Base-by-base conservation (phyloP, 2,797 vertebrate genomes). In the Hirundo rustica region DNA sequence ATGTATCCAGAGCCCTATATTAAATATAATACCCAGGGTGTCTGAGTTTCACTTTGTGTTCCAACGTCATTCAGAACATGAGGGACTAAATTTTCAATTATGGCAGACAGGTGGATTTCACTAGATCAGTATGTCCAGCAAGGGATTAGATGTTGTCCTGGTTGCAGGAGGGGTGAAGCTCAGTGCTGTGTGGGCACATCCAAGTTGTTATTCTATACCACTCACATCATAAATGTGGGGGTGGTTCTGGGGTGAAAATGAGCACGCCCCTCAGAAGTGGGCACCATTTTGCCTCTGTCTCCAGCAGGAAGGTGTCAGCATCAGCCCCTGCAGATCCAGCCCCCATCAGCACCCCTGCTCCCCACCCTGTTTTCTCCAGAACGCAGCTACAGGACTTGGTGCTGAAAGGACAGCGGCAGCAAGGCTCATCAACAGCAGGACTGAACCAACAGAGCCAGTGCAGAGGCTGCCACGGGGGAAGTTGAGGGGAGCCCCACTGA, bases 351-450 rank as follows among this genome's bases (percentile, higher is more conserved):
- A 68, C 1, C 16, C 40, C 55, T 40, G 40, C n/a, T 70, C 17
- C 23, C 20, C 2, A 4, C 26, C 16, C 40, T 0, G 5, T 12
- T 40, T 53, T 14, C 29, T n/a, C 29, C 1, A 1, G 40, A 47
- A 17, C 0, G 1, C 6, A 27, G 29, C 54, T 17, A 5, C 38
- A 45, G 47, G 47, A 45, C 9, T 0, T 4, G 29, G 73, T 42
- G 57, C 57, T 42, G 42, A 22, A 62, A 32, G 57, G 34, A 71
- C 42, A 78, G 50, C 2, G 3, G 29, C 83, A 68, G 2, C 27
- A 21, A 9, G 0, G 2, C 36, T 5, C 70, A 16, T 1, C 51
- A 15, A 2, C 13, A n/a, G 23, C 55, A 61, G 64, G 2, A 44
- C 55, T 54, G 64, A 29, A 40, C 27, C 2, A 2, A n/a, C n/a